A percentile compares a stretch with the other conserved stretches of the same genome.
Evolutionary conservation across 2,113 vertebrate species (phyloP).

Genomic region (Silurus glanis): DNA sequence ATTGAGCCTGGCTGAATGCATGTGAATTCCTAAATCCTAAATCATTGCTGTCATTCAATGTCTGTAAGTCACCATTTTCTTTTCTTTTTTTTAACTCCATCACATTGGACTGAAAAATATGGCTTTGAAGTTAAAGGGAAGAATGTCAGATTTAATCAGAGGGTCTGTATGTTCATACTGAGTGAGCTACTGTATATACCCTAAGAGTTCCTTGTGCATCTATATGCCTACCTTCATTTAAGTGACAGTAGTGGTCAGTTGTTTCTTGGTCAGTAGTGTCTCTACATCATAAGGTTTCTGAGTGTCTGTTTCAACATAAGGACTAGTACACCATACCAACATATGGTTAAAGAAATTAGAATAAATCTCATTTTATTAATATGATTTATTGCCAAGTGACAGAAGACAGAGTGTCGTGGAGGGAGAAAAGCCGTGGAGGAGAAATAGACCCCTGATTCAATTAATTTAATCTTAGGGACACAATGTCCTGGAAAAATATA

Average conservation of each 20-base stretch:
- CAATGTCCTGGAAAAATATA: not conserved
- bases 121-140: not conserved
- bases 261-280: not conserved
- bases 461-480: not conserved
- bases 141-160: not conserved
- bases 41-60: conserved; percentile 2
- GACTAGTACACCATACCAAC: not conserved
- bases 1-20: conserved; percentile 22
- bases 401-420: not conserved
- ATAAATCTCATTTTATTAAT: not conserved
- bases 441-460: not conserved
- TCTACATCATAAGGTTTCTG: not conserved
- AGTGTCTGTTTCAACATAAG: not conserved
- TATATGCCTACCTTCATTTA: not conserved
- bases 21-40: conserved; percentile 11
- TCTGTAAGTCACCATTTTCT: conserved; percentile 2
- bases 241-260: not conserved
- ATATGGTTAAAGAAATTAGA: not conserved
- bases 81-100: not conserved
- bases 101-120: conserved; percentile 5
- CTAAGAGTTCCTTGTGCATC: not conserved
- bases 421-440: not conserved
- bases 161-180: not conserved
- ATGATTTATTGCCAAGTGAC: not conserved
- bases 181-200: not conserved